Evolutionary conservation across 2,797 vertebrate species (phyloP).

Genomic region (Enteromius treurensis): DNA sequence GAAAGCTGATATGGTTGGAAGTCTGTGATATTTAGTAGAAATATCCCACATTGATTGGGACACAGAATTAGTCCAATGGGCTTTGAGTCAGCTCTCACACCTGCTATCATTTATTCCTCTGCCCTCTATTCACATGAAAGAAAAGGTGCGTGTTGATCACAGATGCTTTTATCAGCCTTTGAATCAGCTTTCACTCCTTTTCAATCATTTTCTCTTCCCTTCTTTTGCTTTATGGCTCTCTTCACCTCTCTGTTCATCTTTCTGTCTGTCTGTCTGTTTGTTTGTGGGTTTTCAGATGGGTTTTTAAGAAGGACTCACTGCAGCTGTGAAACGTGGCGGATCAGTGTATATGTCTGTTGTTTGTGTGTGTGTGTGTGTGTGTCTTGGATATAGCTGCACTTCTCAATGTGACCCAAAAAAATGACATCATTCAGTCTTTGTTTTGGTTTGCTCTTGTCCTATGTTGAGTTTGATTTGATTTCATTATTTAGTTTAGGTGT

Average conservation of each 20-base stretch:
- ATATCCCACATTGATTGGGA: not conserved
- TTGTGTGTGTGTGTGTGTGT: constrained; percentile 30
- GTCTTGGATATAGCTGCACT: not conserved
- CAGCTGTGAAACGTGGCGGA: constrained; percentile 55
- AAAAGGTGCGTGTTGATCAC: constrained; percentile 45
- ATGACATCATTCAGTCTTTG: not conserved
- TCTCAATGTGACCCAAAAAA: not conserved
- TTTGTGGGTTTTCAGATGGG: not conserved
- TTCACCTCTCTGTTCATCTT: not conserved
- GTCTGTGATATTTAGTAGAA: not conserved
- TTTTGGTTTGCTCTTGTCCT: not conserved
- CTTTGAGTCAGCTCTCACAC: constrained; percentile 36
- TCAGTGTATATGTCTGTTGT: constrained; percentile 36
- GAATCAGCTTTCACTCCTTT: constrained; percentile 26
- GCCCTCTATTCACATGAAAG: constrained; percentile 68
- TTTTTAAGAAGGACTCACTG: not conserved
- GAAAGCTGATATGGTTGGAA: not conserved
- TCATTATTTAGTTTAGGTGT: not conserved
- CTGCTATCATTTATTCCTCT: constrained; percentile 57
- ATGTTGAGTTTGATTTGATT: not conserved
- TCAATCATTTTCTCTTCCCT: constrained; percentile 10
- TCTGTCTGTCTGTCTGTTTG: constrained; percentile 32
- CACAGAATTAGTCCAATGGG: not conserved
- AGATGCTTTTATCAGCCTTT: constrained; percentile 50
- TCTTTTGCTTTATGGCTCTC: constrained; percentile 15